These are phyloP conservation scores for Crocallis elinguaria DNA, from an alignment of 2,888 invertebrate genomes.

Conservation along the genomic window DNA sequence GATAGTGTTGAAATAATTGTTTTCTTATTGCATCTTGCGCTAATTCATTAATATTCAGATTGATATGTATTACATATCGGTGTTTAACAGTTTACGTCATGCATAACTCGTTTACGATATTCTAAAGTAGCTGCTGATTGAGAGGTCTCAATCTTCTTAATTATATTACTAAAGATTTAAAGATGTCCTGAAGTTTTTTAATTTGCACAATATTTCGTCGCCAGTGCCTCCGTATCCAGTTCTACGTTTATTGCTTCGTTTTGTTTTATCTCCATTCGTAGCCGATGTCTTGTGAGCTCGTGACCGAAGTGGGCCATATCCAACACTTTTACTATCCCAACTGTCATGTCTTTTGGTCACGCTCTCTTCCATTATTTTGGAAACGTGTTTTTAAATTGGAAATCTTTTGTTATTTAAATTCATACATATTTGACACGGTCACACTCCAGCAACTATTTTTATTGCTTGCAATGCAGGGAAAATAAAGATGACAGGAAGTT, in stretches of 20 bases:
- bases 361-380: slow-evolving; percentile 59
- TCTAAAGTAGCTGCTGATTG: no score
- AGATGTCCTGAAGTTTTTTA: no score
- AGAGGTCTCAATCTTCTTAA: no score
- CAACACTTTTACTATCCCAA: slow-evolving; percentile 60
- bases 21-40: slow-evolving; percentile 7
- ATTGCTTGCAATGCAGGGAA: no score
- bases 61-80: background rate
- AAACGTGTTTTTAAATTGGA: slow-evolving; percentile 27
- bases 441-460: slow-evolving; percentile 8
- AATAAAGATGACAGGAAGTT: background rate
- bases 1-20: slow-evolving; percentile 14
- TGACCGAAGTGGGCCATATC: slow-evolving; percentile 37
- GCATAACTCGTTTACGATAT: background rate
- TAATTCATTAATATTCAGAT: background rate
- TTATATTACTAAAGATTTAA: no score
- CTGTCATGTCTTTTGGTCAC: slow-evolving; percentile 53
- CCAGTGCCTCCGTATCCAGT: background rate
- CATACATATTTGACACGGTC: slow-evolving; percentile 14
- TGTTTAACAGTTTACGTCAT: background rate
- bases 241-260: background rate
- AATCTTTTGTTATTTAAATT: slow-evolving; percentile 25
- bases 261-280: slow-evolving; percentile 5
- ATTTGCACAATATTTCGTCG: no score
- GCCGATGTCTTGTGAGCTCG: slow-evolving; percentile 24